Conservation (phyloP, 2,888 invertebrate genomes). For the Notodonta ziczac region DNA sequence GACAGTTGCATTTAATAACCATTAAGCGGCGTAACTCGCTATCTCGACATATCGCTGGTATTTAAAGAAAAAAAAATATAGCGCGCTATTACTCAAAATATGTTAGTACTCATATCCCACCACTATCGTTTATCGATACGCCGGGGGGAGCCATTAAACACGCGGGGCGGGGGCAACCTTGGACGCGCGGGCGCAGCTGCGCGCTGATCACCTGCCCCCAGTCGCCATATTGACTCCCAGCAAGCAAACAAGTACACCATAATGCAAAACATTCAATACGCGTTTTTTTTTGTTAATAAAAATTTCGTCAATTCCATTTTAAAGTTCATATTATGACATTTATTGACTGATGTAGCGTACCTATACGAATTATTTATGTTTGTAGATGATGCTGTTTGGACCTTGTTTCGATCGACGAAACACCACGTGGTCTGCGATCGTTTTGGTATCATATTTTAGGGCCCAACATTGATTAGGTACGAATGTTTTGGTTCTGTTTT, state of each 20-base stretch:
- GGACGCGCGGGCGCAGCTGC: conserved; percentile 73
- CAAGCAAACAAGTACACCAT: conserved; percentile 59
- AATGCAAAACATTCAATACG: conserved; percentile 34
- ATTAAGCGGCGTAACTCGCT: too few species aligned
- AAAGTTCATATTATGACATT: conserved; percentile 43
- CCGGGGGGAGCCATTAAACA: conserved; percentile 53
- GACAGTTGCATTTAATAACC: too few species aligned
- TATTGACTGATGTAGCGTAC: conserved; percentile 15
- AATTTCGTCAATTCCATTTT: conserved; percentile 45
- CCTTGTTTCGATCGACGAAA: background rate
- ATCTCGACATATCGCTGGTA: background rate
- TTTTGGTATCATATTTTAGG: background rate
- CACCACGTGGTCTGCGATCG: background rate
- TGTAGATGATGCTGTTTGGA: background rate
- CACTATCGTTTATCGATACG: conserved; percentile 64
- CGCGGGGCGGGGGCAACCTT: conserved; percentile 73
- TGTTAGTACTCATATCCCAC: conserved; percentile 38
- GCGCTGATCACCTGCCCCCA: conserved; percentile 71
- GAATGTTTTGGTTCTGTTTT: too few species aligned
- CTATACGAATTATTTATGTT: background rate
- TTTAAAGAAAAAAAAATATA: background rate
- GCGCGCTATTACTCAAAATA: background rate
- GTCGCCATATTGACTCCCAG: conserved; percentile 65
- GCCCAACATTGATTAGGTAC: too few species aligned
- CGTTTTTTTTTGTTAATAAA: conserved; percentile 38